Evolutionary conservation across 2,797 vertebrate genomes (phyloP).

Genomic region (Anomalospiza imberbis): DNA sequence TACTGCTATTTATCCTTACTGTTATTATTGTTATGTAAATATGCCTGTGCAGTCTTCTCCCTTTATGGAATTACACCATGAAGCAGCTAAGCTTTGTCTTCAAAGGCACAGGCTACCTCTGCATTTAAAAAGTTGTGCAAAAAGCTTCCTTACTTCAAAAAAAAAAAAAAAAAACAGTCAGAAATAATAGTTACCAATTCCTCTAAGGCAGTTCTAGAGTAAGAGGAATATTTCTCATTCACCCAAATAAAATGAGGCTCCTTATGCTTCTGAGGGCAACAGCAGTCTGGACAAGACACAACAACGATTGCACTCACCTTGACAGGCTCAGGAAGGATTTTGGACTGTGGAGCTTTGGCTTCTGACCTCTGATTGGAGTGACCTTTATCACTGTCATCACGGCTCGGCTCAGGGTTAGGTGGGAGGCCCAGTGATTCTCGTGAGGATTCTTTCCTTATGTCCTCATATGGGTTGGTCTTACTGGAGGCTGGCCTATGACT

Average conservation of each 20-base stretch:
- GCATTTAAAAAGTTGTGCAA: background rate
- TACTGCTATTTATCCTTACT: too few species aligned
- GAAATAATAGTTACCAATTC: background rate
- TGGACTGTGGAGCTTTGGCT: slow-evolving; percentile 73
- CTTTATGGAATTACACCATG: background rate
- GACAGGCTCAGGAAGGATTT: slow-evolving; percentile 13
- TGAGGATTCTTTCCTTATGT: slow-evolving; percentile 68
- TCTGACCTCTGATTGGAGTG: slow-evolving; percentile 71
- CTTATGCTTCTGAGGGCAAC: too few species aligned
- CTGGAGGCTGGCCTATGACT: slow-evolving; percentile 7
- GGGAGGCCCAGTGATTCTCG: slow-evolving; percentile 83
- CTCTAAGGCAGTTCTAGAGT: too few species aligned
- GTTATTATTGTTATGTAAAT: background rate
- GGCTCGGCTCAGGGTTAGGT: slow-evolving; percentile 70
- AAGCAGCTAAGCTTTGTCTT: background rate
- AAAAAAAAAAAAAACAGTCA: background rate
- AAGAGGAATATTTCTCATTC: too few species aligned
- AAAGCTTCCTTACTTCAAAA: background rate
- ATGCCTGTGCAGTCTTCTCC: background rate
- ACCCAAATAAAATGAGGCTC: too few species aligned
- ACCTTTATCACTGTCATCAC: slow-evolving; percentile 55
- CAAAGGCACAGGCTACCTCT: background rate
- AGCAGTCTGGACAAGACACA: too few species aligned
- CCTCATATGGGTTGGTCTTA: slow-evolving; percentile 46
- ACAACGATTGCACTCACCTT: too few species aligned